phyloP scores from a whole-genome alignment of 2,113 vertebrate genomes.

The Cyanoderma ruficeps region DNA sequence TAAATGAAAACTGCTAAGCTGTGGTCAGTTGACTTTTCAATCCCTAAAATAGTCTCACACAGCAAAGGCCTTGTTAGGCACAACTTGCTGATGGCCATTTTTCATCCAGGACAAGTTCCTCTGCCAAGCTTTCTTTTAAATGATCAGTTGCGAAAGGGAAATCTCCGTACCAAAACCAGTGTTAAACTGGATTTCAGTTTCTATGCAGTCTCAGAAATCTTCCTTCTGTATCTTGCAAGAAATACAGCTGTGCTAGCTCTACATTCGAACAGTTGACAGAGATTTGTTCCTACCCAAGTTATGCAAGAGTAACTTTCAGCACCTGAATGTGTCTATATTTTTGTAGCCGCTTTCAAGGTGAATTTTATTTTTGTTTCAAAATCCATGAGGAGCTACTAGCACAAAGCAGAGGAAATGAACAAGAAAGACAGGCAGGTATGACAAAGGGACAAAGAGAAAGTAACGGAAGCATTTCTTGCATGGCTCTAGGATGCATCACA shows the following conservation, averaged over 20 bases:
- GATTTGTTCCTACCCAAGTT: neutral
- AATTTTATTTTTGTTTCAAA: conserved; percentile 4
- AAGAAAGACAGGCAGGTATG: conserved; percentile 57
- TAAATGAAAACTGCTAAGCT: neutral
- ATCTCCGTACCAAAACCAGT: neutral
- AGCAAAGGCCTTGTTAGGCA: neutral
- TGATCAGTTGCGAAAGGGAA: neutral
- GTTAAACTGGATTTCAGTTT: neutral
- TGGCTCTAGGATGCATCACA: conserved; percentile 65
- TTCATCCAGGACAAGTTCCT: neutral
- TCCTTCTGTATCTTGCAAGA: neutral
- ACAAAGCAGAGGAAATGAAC: conserved; percentile 66
- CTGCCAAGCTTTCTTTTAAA: neutral
- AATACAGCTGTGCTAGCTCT: neutral
- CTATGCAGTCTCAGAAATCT: neutral
- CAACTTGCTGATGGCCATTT: neutral
- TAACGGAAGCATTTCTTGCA: conserved; percentile 55
- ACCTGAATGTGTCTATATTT: neutral
- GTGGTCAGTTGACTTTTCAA: neutral
- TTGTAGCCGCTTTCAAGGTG: neutral
- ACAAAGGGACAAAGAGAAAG: conserved; percentile 34
- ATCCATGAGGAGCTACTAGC: conserved; percentile 53
- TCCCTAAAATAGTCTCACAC: neutral
- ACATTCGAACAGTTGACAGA: neutral
- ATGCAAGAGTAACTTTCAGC: neutral